Base-by-base conservation (phyloP, 2,888 invertebrate species). In the Mythimna ferrago region DNA sequence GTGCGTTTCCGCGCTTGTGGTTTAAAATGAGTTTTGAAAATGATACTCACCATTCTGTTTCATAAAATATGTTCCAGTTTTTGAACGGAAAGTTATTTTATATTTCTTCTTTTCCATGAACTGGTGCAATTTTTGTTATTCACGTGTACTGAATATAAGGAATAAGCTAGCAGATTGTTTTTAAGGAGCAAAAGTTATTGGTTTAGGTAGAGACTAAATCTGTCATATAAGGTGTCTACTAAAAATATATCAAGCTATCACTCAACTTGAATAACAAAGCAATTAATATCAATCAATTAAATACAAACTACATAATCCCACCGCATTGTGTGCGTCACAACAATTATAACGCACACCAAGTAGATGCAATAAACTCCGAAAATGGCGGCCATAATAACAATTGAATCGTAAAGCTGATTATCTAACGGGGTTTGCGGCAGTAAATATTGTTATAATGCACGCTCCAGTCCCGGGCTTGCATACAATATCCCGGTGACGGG, bases 401-500 rank as follows among this genome's bases (percentile, higher is more conserved):
- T 73, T 84, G 67, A 84, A 84, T 78, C 57, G 78, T 84, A 84
- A 82, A 82, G 71, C 85, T 78, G 85, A 82, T 84, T 78, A 84
- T 73, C 82, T 82, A 72, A 75, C 82, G 77, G 57, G 38, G 70
- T 69, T 66, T 63, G 70, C 62, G 76, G 76, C 83, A 76, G 73
- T 80, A 81, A 83, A 87, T 85, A 85, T 78, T 73, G 76, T 83
- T 78, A 80, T 81, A 85, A 80, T 82, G 79, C 85, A 81, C 56
- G 70, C 75, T 62, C 82, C 77, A 69, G 77, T 71, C 82, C 76
- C 71, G 78, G 76, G 64, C 78, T 73, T 86, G 85, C 82, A 84
- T 81, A 80, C 84, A 84, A 85, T 85, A 85, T 84, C 75, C 76
- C 75, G 77, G 70, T 79, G 77, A 82, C 69, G 78, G 79, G 85